Evolutionary conservation across 2,888 invertebrate species (phyloP).

Genomic region (Odontocerum albicorne): DNA sequence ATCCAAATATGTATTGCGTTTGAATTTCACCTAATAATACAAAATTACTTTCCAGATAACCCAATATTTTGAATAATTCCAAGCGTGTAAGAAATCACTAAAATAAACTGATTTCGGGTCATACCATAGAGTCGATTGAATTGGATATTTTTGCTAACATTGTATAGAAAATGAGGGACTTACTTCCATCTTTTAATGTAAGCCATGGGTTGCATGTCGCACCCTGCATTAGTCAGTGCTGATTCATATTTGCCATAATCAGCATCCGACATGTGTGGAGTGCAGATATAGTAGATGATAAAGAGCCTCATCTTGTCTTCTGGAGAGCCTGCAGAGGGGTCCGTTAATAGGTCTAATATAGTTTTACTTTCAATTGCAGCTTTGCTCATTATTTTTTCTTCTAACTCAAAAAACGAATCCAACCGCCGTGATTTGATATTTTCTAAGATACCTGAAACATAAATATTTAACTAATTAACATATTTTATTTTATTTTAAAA

Average conservation of each 20-base stretch:
- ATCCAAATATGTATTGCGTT: too few relatives aligned
- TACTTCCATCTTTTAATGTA: constrained; percentile 94
- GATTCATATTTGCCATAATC: constrained; percentile 84
- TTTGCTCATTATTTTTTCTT: constrained; percentile 96
- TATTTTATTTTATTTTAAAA: too few relatives aligned
- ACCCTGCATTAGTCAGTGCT: constrained; percentile 78
- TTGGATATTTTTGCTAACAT: not conserved
- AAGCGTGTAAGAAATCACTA: too few relatives aligned
- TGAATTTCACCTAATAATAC: too few relatives aligned
- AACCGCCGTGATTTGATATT: constrained; percentile 85
- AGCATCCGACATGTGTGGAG: constrained; percentile 73
- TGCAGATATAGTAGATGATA: constrained; percentile 89
- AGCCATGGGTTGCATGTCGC: constrained; percentile 82
- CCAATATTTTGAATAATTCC: too few relatives aligned
- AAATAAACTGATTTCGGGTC: too few relatives aligned
- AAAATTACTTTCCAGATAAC: too few relatives aligned
- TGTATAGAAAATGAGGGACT: constrained; percentile 42
- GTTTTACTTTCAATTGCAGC: constrained; percentile 73
- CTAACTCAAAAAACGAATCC: constrained; percentile 95
- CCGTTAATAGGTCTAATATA: constrained; percentile 83
- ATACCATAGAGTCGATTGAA: too few relatives aligned
- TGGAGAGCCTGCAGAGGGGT: constrained; percentile 82
- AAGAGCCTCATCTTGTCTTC: constrained; percentile 94
- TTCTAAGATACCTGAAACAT: constrained; percentile 69
- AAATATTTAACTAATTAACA: too few relatives aligned